Percentiles rank a stretch among this genome's conserved stretches.
Conservation (phyloP, 2,797 vertebrate species). For the Spinus pinus region DNA sequence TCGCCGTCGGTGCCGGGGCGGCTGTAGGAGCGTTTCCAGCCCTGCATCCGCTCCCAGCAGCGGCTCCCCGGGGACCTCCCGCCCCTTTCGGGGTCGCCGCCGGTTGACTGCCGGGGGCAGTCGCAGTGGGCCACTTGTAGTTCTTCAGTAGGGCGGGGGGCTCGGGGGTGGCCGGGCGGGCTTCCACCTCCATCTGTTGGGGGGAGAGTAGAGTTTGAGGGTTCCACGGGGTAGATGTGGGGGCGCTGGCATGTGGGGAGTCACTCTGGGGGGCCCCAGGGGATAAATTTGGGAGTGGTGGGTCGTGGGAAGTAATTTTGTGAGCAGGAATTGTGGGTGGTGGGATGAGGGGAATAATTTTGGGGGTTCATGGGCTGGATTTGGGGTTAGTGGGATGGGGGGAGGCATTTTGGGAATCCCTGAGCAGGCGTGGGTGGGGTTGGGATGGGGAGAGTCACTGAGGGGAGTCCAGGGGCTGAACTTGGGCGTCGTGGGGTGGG, state of each 20-base stretch:
- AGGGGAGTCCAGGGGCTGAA: not conserved
- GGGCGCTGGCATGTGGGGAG: not conserved
- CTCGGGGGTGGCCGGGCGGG: too few species aligned
- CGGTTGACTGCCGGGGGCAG: fast-evolving
- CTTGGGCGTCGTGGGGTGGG: not conserved
- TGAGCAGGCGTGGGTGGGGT: not conserved
- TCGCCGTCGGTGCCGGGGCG: too few species aligned
- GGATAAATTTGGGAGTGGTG: not conserved
- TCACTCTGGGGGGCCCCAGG: not conserved
- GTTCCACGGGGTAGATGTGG: not conserved
- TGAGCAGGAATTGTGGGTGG: not conserved
- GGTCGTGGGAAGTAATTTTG: not conserved
- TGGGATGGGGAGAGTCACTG: not conserved
- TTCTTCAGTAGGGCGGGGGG: not conserved
- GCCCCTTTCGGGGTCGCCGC: too few species aligned
- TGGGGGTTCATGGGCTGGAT: not conserved
- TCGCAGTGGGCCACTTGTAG: not conserved
- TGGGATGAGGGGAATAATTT: too few species aligned
- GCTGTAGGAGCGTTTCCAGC: not conserved
- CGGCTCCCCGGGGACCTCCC: not conserved
- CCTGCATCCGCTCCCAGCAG: not conserved
- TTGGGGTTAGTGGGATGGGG: too few species aligned
- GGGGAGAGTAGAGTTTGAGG: not conserved
- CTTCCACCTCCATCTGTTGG: too few species aligned
- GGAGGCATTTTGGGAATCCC: not conserved